Base-by-base conservation (phyloP, 2,888 invertebrate genomes). In the Lysandra coridon region DNA sequence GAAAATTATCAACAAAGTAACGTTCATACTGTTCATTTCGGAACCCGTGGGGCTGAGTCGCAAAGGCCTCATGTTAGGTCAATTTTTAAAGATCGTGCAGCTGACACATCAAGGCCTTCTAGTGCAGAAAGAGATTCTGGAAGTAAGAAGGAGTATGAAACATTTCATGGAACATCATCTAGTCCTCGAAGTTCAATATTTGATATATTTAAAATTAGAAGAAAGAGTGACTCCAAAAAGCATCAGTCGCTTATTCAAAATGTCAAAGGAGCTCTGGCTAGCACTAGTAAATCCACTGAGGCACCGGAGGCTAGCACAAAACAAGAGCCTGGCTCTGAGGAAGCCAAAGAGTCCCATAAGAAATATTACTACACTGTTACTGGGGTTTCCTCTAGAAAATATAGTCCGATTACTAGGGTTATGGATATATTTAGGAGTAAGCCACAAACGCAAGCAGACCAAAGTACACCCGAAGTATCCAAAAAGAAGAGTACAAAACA, bases 311-410 rank as follows among this genome's bases (percentile, higher is more conserved):
- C 85, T 57, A 69, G 33, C 33, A 83, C 89, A 74, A 90, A 90
- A 83, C 90, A 90, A 80, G 92, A 92, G 78, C 85, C 86, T 81
- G 88, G 84, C 82, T 82, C 83, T 78, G 85, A 88, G 44, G 92
- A 91, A 49, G 83, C 88, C 33, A 94, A 93, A 87, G 92, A 91
- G 85, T 92, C 93, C 62, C 90, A 94, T 85, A 93, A 94, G 82
- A 94, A 93, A 81, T 94, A 94, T 88, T 94, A 94, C 81, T 94
- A 94, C 84, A 94, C 94, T n/a, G 94, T 94, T 69, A 94, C 94
- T 3, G 94, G 94, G 77, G 94, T 91, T 69, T 92, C 94, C 64
- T 93, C 94, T 37, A 87, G 93, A 81, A 93, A 92, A 85, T 93
- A 91, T 85, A 94, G 94, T 84, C 92, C 94, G n/a, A 93, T 94